Base-by-base conservation (phyloP, 2,113 vertebrate species). In the Rhineura floridana region DNA sequence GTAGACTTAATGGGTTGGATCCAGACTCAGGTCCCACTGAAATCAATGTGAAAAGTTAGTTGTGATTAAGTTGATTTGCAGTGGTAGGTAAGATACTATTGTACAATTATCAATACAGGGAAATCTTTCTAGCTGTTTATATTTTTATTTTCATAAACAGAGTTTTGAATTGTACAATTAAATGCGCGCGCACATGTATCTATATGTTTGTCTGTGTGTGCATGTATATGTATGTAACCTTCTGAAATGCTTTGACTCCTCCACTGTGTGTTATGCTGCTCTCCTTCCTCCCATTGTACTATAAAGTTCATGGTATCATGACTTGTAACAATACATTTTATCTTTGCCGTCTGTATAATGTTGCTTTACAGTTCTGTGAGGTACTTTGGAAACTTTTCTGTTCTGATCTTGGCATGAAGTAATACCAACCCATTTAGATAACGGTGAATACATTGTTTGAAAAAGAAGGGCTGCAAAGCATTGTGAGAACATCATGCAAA, bases 371-470 rank as follows among this genome's bases (percentile, higher is more conserved):
- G 73, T 48, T 91, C 28, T 81, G 6, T 8, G 36, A 11, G 4
- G 23, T 87, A 86, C 25, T 42, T 88, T 88, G 76, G 52, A 75
- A 59, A 65, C 17, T 36, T 82, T 78, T 70, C 39, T 6, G 1
- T 36, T 75, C 79, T 88, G 70, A 36, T 81, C 36, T 44, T 55
- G 19, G 36, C 19, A 72, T n/a, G 17, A 87, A 44, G 6, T 59
- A 73, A 48, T 65, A 25, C 67, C 86, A 75, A 25, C 3, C 50
- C 48, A 36, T 48, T 7, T 76, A 86, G 42, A 23, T 52, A 30
- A 0, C 73, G 82, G 2, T 0, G 2, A 9, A 59, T 76, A 33
- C 36, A 2, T 36, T 0, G 0, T 33, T 19, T 1, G 15, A 65
- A 52, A 62, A 44, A 48, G 48, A 17, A 15, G 46, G 75, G 65